Evolutionary conservation across 2,797 vertebrate genomes (phyloP).

Genomic region (Carcharodon carcharias): DNA sequence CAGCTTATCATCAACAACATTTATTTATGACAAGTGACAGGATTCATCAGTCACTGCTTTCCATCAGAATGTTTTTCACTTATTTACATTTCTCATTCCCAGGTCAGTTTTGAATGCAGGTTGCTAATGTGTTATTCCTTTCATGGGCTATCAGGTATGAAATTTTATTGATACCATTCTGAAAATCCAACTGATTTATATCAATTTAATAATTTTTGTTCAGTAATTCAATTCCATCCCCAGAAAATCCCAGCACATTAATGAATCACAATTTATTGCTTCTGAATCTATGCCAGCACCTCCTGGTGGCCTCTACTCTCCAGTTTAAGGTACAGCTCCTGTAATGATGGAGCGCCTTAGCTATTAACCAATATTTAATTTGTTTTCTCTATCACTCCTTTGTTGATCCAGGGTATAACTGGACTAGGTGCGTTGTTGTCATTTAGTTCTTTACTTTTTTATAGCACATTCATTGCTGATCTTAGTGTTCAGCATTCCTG

Average conservation of each 20-base stretch:
- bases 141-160: neutral
- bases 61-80: neutral
- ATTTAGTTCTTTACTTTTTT: neutral
- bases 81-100: neutral
- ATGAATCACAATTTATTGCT: neutral
- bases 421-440: neutral
- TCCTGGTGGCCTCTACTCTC: neutral
- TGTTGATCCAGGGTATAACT: neutral
- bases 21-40: neutral
- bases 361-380: neutral
- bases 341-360: neutral
- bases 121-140: neutral
- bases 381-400: neutral
- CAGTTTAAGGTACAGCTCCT: neutral
- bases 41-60: neutral
- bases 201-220: neutral
- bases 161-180: neutral
- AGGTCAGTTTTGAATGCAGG: neutral
- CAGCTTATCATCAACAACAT: neutral
- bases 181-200: neutral
- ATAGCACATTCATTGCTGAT: neutral
- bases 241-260: neutral
- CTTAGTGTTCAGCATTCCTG: neutral
- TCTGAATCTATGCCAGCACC: neutral
- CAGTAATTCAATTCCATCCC: neutral